These are phyloP conservation scores for Montifringilla adamsi DNA, from an alignment of 2,113 vertebrate species.

Conservation along the genomic window DNA sequence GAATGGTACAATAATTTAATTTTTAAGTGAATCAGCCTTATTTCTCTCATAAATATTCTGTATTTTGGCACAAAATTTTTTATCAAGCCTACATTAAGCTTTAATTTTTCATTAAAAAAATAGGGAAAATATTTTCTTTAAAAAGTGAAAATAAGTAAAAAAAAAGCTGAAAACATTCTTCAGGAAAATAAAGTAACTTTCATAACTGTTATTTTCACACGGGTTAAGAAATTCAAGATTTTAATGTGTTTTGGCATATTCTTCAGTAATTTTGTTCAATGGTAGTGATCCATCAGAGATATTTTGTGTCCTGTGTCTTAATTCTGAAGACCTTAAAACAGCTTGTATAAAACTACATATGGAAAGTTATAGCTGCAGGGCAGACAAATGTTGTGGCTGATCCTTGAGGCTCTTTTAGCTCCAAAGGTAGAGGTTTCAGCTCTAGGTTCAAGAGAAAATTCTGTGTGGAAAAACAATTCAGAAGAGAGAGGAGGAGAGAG, in stretches of 20 bases:
- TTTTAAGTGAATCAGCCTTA: not conserved
- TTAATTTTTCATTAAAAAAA: not conserved
- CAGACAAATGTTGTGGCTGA: conserved; percentile 44
- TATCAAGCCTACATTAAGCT: not conserved
- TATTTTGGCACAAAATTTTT: not conserved
- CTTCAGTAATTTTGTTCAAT: not conserved
- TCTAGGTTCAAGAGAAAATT: not conserved
- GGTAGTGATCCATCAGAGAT: not conserved
- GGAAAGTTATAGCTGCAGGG: conserved; percentile 10
- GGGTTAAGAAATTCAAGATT: not conserved
- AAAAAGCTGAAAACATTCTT: not conserved
- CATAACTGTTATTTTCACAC: not conserved
- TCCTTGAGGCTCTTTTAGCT: not conserved
- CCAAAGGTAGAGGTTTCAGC: not conserved
- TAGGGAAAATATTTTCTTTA: too few relatives aligned
- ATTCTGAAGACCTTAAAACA: conserved; percentile 13
- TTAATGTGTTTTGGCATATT: not conserved
- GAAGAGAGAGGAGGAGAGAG: not conserved
- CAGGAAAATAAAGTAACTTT: not conserved
- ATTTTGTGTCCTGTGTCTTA: not conserved
- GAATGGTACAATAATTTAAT: not conserved
- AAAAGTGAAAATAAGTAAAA: too few relatives aligned
- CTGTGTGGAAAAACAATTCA: not conserved
- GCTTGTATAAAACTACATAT: not conserved
- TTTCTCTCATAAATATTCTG: not conserved